Evolutionary conservation across 2,888 invertebrate genomes (phyloP).

Genomic region (Shargacucullia verbasci): DNA sequence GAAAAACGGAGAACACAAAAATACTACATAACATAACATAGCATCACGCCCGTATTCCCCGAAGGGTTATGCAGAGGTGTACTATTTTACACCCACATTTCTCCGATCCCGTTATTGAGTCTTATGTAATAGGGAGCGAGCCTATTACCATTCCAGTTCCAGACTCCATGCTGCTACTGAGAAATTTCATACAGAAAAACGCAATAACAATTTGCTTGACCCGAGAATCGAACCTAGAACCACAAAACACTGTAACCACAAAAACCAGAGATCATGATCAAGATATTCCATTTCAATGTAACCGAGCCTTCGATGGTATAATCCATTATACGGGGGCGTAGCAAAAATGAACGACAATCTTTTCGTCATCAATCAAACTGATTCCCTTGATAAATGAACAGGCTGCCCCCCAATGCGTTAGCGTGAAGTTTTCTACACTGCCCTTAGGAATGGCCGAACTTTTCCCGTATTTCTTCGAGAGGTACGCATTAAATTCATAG

Average conservation of each 20-base stretch:
- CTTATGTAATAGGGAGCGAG: no score
- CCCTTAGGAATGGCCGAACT: constrained; percentile 44
- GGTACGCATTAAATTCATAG: constrained; percentile 49
- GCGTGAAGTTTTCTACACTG: constrained; percentile 38
- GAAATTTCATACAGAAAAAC: no score
- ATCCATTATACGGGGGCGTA: constrained; percentile 51
- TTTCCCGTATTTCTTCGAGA: constrained; percentile 53
- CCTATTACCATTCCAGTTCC: no score
- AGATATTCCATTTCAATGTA: constrained; percentile 44
- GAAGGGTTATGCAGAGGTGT: no score
- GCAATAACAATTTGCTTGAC: neutral
- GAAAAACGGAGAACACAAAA: no score
- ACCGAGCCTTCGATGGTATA: constrained; percentile 40
- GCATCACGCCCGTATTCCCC: no score
- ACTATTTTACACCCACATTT: no score
- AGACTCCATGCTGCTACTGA: no score
- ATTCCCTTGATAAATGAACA: constrained; percentile 57
- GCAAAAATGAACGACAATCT: constrained; percentile 55
- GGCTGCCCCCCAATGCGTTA: constrained; percentile 29
- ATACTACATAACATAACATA: no score
- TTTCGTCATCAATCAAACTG: constrained; percentile 54
- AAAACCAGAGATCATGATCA: constrained; percentile 31
- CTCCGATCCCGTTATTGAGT: no score
- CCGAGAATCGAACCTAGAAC: neutral
- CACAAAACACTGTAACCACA: constrained; percentile 8